Percentiles rank a stretch among this genome's conserved stretches.
Conservation (phyloP, 2,113 vertebrate species). For the Channa argus region DNA sequence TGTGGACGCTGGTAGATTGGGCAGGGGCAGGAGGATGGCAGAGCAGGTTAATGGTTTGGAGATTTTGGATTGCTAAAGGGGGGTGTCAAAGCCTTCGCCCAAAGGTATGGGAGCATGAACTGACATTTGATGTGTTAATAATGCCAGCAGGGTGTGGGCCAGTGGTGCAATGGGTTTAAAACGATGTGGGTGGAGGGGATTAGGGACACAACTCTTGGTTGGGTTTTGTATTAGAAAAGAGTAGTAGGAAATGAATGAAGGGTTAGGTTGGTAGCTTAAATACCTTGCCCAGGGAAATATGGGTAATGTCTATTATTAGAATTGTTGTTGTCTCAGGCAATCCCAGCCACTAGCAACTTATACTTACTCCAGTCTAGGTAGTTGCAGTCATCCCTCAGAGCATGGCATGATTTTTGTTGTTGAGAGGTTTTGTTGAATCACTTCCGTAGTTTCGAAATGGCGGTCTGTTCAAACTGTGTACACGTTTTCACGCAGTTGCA, state of each 20-base stretch:
- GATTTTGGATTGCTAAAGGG: conserved; percentile 42
- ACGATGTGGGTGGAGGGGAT: conserved; percentile 39
- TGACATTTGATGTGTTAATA: conserved; percentile 77
- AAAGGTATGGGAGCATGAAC: conserved; percentile 52
- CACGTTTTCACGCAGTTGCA: too few species aligned
- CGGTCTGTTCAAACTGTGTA: too few species aligned
- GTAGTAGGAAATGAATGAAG: conserved; percentile 22
- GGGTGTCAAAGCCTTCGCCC: conserved; percentile 50
- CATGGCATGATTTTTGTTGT: too few species aligned
- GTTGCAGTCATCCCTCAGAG: conserved; percentile 33
- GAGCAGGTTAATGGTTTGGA: conserved; percentile 64
- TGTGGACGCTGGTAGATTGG: conserved; percentile 24
- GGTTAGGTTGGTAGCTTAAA: conserved; percentile 30
- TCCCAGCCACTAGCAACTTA: conserved; percentile 31
- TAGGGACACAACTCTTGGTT: conserved; percentile 44
- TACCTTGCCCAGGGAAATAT: conserved; percentile 47
- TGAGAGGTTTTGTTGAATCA: too few species aligned
- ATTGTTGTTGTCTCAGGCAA: conserved; percentile 35
- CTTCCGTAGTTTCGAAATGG: too few species aligned
- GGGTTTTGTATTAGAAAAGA: conserved; percentile 39
- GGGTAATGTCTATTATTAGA: conserved; percentile 46
- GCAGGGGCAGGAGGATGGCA: conserved; percentile 16
- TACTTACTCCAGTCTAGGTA: conserved; percentile 13
- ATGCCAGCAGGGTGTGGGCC: conserved; percentile 52
- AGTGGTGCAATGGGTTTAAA: conserved; percentile 23